Evolutionary conservation across 2,888 invertebrate species (phyloP).

Genomic region (Chymomyza fuscimana): DNA sequence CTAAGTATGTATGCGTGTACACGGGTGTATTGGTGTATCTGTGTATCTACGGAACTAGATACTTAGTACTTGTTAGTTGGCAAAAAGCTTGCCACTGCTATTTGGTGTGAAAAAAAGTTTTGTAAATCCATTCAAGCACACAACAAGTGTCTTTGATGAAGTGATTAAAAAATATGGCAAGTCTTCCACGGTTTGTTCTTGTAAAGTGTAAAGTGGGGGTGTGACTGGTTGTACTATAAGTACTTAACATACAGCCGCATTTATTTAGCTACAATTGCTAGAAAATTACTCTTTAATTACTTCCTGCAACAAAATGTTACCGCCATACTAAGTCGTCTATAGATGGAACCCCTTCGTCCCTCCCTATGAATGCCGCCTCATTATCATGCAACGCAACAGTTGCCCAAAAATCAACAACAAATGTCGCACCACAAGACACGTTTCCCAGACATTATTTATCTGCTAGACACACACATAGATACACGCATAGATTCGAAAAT

Average conservation of each 20-base stretch:
- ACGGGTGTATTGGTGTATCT: slow-evolving; percentile 17
- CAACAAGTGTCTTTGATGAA: slow-evolving; percentile 59
- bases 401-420: slow-evolving; percentile 41
- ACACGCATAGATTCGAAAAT: neutral
- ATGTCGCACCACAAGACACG: slow-evolving; percentile 34
- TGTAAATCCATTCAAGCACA: slow-evolving; percentile 14
- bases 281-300: slow-evolving; percentile 70
- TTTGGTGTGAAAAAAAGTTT: neutral
- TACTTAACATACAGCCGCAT: neutral
- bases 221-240: neutral
- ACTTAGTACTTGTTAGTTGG: slow-evolving; percentile 1
- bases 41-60: slow-evolving; percentile 10
- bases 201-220: neutral
- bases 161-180: slow-evolving; percentile 49
- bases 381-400: slow-evolving; percentile 56
- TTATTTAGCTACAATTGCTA: slow-evolving; percentile 30
- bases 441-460: neutral
- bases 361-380: slow-evolving; percentile 47
- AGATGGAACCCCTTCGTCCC: no score
- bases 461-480: neutral
- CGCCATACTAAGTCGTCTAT: neutral
- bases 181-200: neutral
- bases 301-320: slow-evolving; percentile 42
- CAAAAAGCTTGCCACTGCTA: neutral
- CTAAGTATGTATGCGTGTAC: neutral